Evolutionary conservation across 2,888 invertebrate species (phyloP), one percentile per base, ranked within the genome.

Genomic region (Perizoma affinitatum): DNA sequence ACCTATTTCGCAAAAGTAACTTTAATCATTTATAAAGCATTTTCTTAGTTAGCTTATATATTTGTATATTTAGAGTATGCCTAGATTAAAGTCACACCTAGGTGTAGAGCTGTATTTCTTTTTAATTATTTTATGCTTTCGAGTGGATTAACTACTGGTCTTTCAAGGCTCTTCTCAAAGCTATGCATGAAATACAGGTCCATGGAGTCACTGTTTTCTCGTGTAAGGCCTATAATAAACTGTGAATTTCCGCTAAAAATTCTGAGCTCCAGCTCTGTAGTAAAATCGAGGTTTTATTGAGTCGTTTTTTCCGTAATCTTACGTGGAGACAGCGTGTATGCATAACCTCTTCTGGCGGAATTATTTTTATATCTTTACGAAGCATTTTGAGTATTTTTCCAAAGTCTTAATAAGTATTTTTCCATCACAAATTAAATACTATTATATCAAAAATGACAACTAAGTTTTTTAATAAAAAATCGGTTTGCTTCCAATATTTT

Each of bases 161-260:
- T 22, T 22, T 22, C 22, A 22, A 22, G 22, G 22, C 22, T 22
- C 3, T 22, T 22, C 1, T 22, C 22, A 22, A 22, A 22, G 22
- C 22, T 22, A 22, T n/a, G n/a, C 3, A 22, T 22, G 22, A 22
- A 22, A 22, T 22, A 22, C 22, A 3, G 44, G 35, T 75, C 75
- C 74, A 72, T 63, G 68, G 68, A 80, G 73, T 80, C 75, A 78
- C 79, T 75, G 78, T 76, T 80, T 80, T 84, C 76, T 86, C 84
- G 84, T 86, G 85, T 80, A 76, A 74, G 63, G 78, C 73, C 83
- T 82, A 83, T 86, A 84, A 82, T 76, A 72, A 76, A 79, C 79
- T 77, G 74, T 70, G 76, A 78, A 80, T 74, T 75, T 74, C 71
- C 64, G 72, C 78, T 69, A 73, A 64, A 72, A n/a, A n/a, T n/a